Base-by-base conservation (phyloP, 2,113 vertebrate genomes). In the Macquaria ambigua region DNA sequence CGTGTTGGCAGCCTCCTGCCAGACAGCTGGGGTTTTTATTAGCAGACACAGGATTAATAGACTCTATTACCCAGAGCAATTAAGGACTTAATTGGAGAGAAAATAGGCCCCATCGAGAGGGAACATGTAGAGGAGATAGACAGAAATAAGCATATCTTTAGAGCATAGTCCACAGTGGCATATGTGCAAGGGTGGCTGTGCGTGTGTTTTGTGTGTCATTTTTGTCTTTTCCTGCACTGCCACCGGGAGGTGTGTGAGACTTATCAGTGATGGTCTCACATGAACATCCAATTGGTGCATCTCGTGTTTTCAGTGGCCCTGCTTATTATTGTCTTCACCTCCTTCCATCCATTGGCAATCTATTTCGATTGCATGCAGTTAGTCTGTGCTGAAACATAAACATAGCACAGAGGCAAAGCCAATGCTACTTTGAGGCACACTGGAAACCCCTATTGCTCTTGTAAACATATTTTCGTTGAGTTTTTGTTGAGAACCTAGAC, bases 51-150 rank as follows among this genome's bases (percentile, higher is more conserved):
- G 73, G 75, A 92, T 90, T 93, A 90, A 94, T 92, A 85, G 91
- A 93, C 77, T 92, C 86, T 94, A 92, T 92, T 84, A 93, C 88
- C 83, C 74, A 64, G 58, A 92, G 87, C 91, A 92, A 92, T 94
- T 91, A 92, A 88, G 74, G 73, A 56, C 78, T 88, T 93, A 94
- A 94, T 92, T 93, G 84, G 81, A 93, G 84, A 82, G 81, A 89
- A 94, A 94, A 94, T 91, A 69, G 68, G 25, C 74, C 71, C 84
- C 28, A 59, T 68, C 64, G 61, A 86, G 64, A 66, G 81, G 72
- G 34, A 87, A 62, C 69, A 43, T 55, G 50, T 52, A 67, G 43
- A 72, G 41, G 64, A 71, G 62, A 71, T n/a, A 58, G 74, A 77
- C 56, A 71, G 16, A 75, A 75, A 78, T 70, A 72, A 77, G 82